Base-by-base conservation (phyloP, 2,888 invertebrate genomes). In the Seladonia tumulorum region DNA sequence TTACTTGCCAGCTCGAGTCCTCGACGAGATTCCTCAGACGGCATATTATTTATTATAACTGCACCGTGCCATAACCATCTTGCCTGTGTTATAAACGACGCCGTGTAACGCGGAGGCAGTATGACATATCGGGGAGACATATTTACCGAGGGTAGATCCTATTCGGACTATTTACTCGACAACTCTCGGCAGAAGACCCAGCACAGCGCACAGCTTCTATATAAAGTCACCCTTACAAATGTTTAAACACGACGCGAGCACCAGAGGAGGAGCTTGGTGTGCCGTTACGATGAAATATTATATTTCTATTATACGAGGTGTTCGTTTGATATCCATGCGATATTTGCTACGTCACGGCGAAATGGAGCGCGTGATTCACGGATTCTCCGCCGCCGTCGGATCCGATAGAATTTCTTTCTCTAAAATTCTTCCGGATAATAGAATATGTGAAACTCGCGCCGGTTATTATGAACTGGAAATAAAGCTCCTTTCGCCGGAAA, bases 91-190 rank as follows among this genome's bases (percentile, higher is more conserved):
- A 91, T 91, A 92, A 92, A 92, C 87, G 92, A 86, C 79, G 86
- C 83, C 77, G 42, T 82, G 84, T 85, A 88, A 88, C 88, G 84
- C 77, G 89, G 90, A 90, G 87, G 89, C 88, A 70, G 88, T 81
- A 76, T 91, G 91, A 92, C 91, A 91, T 90, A 91, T 92, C 90
- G 90, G 87, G 66, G 86, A 91, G 89, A 92, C 91, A 92, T 92
- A 92, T 92, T 92, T 92, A 90, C 92, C 87, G 86, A 85, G 90
- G 90, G 89, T 88, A 81, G 86, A 89, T 92, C 92, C 91, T 85
- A 84, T 88, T 87, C 83, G 89, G 83, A 84, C 89, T 91, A 90
- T 90, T 92, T 92, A 88, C 88, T 81, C 87, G 80, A 72, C 87
- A 81, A 90, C 86, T 87, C 86, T 66, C 80, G 85, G 78, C 80